Percentiles rank a stretch among this genome's conserved stretches.
Evolutionary conservation across 2,888 invertebrate species (phyloP).

Genomic region (Chaetogeoica ovagalla): DNA sequence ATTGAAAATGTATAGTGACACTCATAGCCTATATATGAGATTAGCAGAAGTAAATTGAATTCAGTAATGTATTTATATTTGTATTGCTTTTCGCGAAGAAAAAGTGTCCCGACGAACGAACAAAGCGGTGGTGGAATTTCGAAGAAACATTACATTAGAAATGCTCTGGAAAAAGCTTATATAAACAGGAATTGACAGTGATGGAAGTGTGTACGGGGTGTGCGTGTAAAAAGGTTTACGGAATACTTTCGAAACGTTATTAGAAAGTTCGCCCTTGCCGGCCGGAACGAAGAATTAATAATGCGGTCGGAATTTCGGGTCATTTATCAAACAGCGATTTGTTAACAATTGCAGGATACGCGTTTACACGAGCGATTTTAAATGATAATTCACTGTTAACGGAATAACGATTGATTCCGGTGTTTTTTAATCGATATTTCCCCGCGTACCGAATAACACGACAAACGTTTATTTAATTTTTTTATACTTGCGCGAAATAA

Average conservation of each 20-base stretch:
- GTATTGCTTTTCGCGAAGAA: not conserved
- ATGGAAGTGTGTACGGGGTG: slow-evolving; percentile 7
- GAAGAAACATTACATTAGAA: slow-evolving; percentile 19
- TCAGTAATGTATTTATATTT: not conserved
- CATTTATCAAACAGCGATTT: slow-evolving; percentile 40
- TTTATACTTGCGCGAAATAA: no score
- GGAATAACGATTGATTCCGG: no score
- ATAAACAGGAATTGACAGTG: slow-evolving; percentile 35
- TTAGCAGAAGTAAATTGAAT: not conserved
- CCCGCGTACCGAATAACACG: no score
- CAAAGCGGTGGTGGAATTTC: not conserved
- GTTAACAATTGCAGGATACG: not conserved
- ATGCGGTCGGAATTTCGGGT: not conserved
- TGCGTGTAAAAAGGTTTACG: slow-evolving; percentile 3
- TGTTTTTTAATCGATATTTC: no score
- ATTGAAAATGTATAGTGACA: not conserved
- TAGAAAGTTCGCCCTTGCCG: slow-evolving; percentile 25
- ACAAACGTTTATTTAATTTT: no score
- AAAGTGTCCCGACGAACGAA: not conserved
- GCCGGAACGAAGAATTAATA: slow-evolving; percentile 35
- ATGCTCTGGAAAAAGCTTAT: slow-evolving; percentile 20
- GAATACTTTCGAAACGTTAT: slow-evolving; percentile 36
- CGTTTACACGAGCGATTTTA: not conserved
- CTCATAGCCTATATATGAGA: not conserved
- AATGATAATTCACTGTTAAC: slow-evolving; percentile 13